phyloP scores from a whole-genome alignment of 1,140 invertebrate genomes.

The Drosophila pseudoobscura region DNA sequence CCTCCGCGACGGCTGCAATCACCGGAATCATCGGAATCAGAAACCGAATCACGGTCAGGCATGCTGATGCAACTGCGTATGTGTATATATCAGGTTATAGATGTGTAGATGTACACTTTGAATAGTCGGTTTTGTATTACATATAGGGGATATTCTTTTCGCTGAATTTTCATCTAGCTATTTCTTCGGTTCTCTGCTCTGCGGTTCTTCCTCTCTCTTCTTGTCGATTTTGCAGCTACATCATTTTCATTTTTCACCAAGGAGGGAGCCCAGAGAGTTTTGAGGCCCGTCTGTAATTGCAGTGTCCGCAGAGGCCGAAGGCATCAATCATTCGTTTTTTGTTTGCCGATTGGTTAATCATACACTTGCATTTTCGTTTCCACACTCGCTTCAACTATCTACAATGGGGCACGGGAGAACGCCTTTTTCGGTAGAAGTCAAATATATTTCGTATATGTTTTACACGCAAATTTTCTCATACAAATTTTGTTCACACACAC shows the following conservation, averaged over 20 bases:
- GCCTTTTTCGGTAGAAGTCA: not conserved
- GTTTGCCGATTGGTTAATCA: not conserved
- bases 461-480: slow-evolving; percentile 50
- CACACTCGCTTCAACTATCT: not conserved
- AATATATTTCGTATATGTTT: slow-evolving; percentile 43
- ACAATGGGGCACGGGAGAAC: slow-evolving; percentile 10
- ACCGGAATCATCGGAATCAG: slow-evolving; percentile 44
- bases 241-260: slow-evolving; percentile 34
- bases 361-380: not conserved
- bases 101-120: slow-evolving; percentile 38
- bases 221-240: slow-evolving; percentile 18
- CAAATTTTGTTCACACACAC: slow-evolving; percentile 51
- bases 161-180: slow-evolving; percentile 32
- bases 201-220: slow-evolving; percentile 7
- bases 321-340: slow-evolving; percentile 48
- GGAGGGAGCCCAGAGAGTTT: slow-evolving; percentile 11
- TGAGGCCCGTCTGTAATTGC: slow-evolving; percentile 41
- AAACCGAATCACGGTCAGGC: slow-evolving; percentile 55
- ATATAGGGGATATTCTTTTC: slow-evolving; percentile 42
- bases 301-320: slow-evolving; percentile 29
- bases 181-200: slow-evolving; percentile 7
- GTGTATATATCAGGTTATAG: slow-evolving; percentile 47
- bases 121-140: slow-evolving; percentile 37
- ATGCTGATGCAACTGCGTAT: slow-evolving; percentile 74
- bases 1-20: slow-evolving; percentile 32